Base-by-base conservation (phyloP, 2,113 vertebrate genomes). In the Pomatorhinus ruficollis region DNA sequence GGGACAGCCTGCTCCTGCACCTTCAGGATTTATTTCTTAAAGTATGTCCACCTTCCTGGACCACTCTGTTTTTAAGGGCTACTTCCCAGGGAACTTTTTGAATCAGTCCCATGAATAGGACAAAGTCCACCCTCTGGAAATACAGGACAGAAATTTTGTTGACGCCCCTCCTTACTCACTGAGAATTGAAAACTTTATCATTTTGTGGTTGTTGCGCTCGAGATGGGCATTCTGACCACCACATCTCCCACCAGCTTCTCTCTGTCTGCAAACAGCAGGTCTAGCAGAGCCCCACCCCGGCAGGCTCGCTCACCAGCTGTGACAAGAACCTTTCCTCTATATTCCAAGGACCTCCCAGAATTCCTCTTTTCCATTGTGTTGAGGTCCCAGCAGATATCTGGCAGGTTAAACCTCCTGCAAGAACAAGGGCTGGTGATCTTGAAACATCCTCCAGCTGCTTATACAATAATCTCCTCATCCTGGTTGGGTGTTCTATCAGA, bases 1-100 rank as follows among this genome's bases (percentile, higher is more conserved):
- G 4, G 13, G 16, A 37, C 0, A 4, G 22, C 10, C 15, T 52
- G 37, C 9, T 76, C 61, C 44, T 59, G 37, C 1, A 1, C 9
- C 17, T 44, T 12, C 33, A 60, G 12, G 22, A 68, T 27, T 44
- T 37, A 17, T 11, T 68, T 60, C 33, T 37, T 44, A 4, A 28
- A 56, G 17, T n/a, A 15, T 7, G 3, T 31, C 11, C 22, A 37
- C 27, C 54, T 52, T 59, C 27, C 17, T 52, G 31, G 22, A 20
- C 9, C 31, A 30, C 63, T 60, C 13, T 42, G 44, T 30, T 66
- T 50, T 59, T 33, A 37, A 44, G 37, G 7, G 37, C 53, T 68
- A 37, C 18, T 59, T 59, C 14, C 16, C 24, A 42, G 17, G 11
- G 21, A 49, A 59, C 17, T 42, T 35, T 31, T 31, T 37, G 35